Base-by-base conservation (phyloP, 2,888 invertebrate species). In the Sceliomorpha sp. region DNA sequence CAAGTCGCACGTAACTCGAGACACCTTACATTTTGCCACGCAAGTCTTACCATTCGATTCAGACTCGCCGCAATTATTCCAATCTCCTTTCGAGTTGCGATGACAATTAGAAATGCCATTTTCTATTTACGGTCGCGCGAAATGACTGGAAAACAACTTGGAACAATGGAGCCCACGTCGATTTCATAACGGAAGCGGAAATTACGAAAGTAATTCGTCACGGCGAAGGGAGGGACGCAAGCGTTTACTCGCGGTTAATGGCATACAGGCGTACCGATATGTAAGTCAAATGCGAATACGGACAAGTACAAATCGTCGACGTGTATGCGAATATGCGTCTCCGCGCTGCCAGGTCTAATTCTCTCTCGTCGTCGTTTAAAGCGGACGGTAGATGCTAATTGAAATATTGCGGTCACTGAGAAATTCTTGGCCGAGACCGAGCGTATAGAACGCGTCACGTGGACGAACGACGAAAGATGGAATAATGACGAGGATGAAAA, bases 381-480 rank as follows among this genome's bases (percentile, higher is more conserved):
- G n/a, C 75, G 78, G 80, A 79, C 75, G 75, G 74, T 74, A 74
- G 78, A 79, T 80, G 81, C 85, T 85, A 88, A 87, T 86, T 86
- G 85, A 86, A 87, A 85, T 86, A 87, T 84, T 78, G 84, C 81
- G 80, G 80, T 78, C 80, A 77, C 78, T 80, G 79, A n/a, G n/a
- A 84, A 85, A 84, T 84, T 81, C 83, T 84, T 83, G 85, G 84
- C 82, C 77, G 77, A 74, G 74, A 75, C 79, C 73, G 76, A 67
- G 63, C 66, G 68, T 73, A 60, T 17, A 20, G 39, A 27, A 15
- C 13, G 29, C 45, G 34, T 34, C 50, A 50, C 51, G 50, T 36
- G 64, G 68, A 53, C 60, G 59, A 59, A 47, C 48, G 40, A 39
- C 27, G 29, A n/a, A 39, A 60, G 48, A 58, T 37, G 51, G 70